Conservation (phyloP, 2,113 vertebrate species). For the Lepus americanus region DNA sequence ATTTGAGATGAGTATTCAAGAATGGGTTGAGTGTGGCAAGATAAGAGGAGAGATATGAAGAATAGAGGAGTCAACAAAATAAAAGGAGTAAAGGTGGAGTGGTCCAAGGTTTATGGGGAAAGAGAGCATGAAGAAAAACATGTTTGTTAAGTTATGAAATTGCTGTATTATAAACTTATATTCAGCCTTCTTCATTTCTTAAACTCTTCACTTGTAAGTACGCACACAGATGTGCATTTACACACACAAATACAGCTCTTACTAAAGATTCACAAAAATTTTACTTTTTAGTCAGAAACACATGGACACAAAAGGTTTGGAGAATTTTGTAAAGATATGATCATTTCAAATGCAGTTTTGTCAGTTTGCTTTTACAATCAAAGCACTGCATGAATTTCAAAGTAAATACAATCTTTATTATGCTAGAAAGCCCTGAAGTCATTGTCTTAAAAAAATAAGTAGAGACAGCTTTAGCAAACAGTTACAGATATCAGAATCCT, state of each 20-base stretch:
- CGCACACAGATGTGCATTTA: not conserved
- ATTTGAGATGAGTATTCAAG: not conserved
- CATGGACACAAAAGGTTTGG: slow-evolving; percentile 61
- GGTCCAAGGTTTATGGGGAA: not conserved
- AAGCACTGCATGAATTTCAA: slow-evolving; percentile 75
- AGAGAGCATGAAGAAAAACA: slow-evolving; percentile 1
- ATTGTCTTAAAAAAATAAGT: slow-evolving; percentile 71
- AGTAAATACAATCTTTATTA: slow-evolving; percentile 82
- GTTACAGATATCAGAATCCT: slow-evolving; percentile 75
- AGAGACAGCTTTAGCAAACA: slow-evolving; percentile 57
- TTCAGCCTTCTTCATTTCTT: not conserved
- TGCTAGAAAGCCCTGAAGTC: slow-evolving; percentile 77
- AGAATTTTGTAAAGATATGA: slow-evolving; percentile 72
- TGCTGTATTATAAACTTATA: not conserved
- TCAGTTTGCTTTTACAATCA: slow-evolving; percentile 78
- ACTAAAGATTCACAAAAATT: slow-evolving; percentile 65
- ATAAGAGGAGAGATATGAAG: not conserved
- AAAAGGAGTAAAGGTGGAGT: not conserved
- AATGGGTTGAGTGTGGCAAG: not conserved
- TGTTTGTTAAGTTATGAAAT: not conserved
- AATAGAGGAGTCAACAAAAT: not conserved
- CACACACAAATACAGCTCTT: not conserved
- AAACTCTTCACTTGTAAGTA: not conserved
- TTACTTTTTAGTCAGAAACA: slow-evolving; percentile 68
- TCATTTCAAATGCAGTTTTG: slow-evolving; percentile 71